Evolutionary conservation across 2,113 vertebrate genomes (phyloP).

Genomic region (Xenotilapia longispinis): DNA sequence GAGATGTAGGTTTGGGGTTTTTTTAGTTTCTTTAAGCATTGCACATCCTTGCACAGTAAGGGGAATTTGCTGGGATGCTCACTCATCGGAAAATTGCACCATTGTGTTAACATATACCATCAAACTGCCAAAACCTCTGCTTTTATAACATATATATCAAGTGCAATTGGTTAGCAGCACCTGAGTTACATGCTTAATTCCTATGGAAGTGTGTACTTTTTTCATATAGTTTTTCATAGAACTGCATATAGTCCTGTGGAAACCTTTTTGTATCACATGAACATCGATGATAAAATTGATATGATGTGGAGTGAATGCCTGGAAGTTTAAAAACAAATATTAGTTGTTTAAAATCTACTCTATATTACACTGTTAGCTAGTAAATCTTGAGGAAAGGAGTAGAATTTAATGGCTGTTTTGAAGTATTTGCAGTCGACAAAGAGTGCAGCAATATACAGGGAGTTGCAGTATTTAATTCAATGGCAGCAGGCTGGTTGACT

Average conservation of each 20-base stretch:
- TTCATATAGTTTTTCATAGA: not conserved
- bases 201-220: not conserved
- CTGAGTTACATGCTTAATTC: not conserved
- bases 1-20: rapidly evolving
- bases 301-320: not conserved
- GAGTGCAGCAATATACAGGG: not conserved
- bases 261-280: not conserved
- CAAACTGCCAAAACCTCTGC: not conserved
- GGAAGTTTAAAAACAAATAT: not conserved
- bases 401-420: not conserved
- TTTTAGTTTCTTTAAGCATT: not conserved
- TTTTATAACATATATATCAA: not conserved
- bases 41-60: not conserved
- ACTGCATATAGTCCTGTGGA: not conserved
- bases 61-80: not conserved
- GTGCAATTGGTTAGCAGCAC: not conserved
- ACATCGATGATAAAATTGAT: rapidly evolving
- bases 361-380: not conserved
- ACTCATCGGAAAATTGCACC: not conserved
- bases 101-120: not conserved
- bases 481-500: not conserved
- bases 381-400: not conserved
- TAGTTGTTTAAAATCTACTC: not conserved
- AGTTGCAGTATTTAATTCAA: not conserved
- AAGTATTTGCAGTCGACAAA: not conserved